Base-by-base conservation (phyloP, 2,888 invertebrate species). In the Vesta saturnalis region DNA sequence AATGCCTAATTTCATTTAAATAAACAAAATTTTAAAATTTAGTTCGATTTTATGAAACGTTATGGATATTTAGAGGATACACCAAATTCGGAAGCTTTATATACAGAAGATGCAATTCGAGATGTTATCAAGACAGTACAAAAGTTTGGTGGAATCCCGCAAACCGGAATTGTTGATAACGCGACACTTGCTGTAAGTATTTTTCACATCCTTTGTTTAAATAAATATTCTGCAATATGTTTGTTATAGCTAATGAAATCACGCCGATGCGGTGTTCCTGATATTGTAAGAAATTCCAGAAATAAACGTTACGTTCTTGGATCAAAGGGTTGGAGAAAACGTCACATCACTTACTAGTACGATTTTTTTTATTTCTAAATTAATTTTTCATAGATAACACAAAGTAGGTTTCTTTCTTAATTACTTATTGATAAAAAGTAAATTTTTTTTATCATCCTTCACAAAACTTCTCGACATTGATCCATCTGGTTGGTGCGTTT, bases 211-310 rank as follows among this genome's bases (percentile, higher is more conserved):
- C 10, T 30, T 35, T 14, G 14, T 10, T 46, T 15, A 47, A 46
- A 47, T 16, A 22, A 10, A 35, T 62, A 10, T 22, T 49, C 59
- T 15, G 10, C n/a, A 1, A 39, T 15, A 18, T 19, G n/a, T 54
- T 22, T 55, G n/a, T 67, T 67, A 55, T 67, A 92, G 91, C 84
- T 93, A 18, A 88, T 93, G 83, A 85, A 83, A 55, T 87, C 86
- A 57, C 89, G 87, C 49, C 86, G 93, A 18, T 93, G 93, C 79
- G 94, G 94, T 1, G 89, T 92, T 1, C 89, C 90, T 54, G 94
- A 93, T 77, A 86, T 92, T 6, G 81, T 86, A 0, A 74, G 78
- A 70, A 69, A 72, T 30, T 76, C 69, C 16, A 75, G 91, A 69
- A 78, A 72, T 1, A 90, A 89, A 74, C 84, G 92, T 70, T 93